Evolutionary conservation across 2,113 vertebrate species (phyloP).

Genomic region (Hyperopisus bebe): DNA sequence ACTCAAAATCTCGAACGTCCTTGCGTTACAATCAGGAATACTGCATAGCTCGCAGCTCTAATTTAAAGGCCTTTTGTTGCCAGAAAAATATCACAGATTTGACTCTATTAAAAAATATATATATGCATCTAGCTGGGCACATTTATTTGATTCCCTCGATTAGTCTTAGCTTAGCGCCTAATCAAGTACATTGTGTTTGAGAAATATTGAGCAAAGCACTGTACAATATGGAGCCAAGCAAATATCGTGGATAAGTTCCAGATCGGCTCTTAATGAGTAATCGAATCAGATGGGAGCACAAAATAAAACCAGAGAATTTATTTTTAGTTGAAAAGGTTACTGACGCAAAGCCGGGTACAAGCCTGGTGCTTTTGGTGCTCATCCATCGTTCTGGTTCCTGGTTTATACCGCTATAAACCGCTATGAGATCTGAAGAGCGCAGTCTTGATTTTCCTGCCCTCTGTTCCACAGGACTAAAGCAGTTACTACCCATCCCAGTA

Average conservation of each 20-base stretch:
- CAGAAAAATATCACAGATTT: neutral
- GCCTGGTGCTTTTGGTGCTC: neutral
- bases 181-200: neutral
- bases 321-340: neutral
- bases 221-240: neutral
- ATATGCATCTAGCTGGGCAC: neutral
- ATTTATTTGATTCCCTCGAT: neutral
- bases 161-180: neutral
- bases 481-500: neutral
- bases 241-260: neutral
- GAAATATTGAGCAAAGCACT: neutral
- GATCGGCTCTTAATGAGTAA: neutral
- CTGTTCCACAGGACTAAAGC: neutral
- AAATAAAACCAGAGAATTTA: neutral
- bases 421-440: neutral
- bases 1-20: neutral
- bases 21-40: neutral
- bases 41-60: neutral
- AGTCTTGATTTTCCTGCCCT: neutral
- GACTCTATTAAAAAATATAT: neutral
- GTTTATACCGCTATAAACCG: neutral
- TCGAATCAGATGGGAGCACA: neutral
- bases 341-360: neutral
- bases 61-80: neutral
- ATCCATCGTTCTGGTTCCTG: neutral